Evolutionary conservation across 2,113 vertebrate genomes (phyloP), one percentile per base, ranked within the genome.

Genomic region (Deroptyus accipitrinus): DNA sequence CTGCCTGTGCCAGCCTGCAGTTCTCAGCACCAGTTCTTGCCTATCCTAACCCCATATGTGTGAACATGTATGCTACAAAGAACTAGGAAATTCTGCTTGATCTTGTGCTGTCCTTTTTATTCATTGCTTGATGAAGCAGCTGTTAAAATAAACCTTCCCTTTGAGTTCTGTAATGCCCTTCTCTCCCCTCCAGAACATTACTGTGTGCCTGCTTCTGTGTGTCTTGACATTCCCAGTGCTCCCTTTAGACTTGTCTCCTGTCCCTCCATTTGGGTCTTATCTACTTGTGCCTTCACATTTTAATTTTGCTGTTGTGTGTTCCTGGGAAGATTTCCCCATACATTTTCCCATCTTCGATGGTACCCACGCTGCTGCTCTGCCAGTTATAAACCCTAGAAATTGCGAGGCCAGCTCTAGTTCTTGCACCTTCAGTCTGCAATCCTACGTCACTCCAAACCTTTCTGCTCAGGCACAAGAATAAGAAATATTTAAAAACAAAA

Each of bases 231-330:
- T 66, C 63, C 27, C 48, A 37, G 12, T 41, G n/a, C 41, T 80
- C 25, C 17, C 39, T 9, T 20, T 42, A 33, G 37, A 15, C 48
- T 63, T 41, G 28, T 19, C 23, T 92, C 24, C 39, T 79, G 22
- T 70, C 59, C 46, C 19, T 83, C 28, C 12, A 7, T 59, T 80
- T 0, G 0, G n/a, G 7, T n/a, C n/a, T 51, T 61, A 22, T 0
- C 64, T 66, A 7, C 22, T 81, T 81, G 20, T 39, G 25, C 28
- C 35, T 62, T 78, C 31, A 7, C 9, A 1, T 46, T 63, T 82
- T 11, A 2, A 2, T 55, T 87, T 62, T 66, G 24, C 48, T 66
- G 22, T 28, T 22, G 24, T 8, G 7, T 37, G 10, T 33, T 80
- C 66, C 35, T 0, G 3, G 55, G 18, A 68, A 33, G 33, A 55